phyloP scores from a whole-genome alignment of 2,797 vertebrate species.

The Erpetoichthys calabaricus region DNA sequence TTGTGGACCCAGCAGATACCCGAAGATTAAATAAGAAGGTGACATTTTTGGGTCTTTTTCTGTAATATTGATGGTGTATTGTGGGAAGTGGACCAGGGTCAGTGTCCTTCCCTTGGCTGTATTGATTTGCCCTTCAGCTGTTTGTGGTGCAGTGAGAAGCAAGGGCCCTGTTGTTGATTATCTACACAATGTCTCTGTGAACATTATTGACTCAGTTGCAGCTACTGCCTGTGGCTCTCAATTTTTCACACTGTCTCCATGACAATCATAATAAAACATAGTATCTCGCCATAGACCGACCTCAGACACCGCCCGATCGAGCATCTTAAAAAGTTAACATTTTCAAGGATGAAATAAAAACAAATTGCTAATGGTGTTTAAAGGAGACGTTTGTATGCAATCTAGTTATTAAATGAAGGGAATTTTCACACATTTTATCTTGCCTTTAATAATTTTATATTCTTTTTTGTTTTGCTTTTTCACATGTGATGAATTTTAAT shows the following conservation, averaged over 20 bases:
- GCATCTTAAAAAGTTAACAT: conserved; percentile 11
- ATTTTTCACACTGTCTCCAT: conserved; percentile 59
- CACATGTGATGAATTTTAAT: too few species aligned
- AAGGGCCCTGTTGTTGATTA: conserved; percentile 47
- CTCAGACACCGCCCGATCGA: conserved; percentile 24
- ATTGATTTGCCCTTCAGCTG: conserved; percentile 61
- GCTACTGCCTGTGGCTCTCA: conserved; percentile 49
- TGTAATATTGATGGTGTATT: conserved; percentile 23
- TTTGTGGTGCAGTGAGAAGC: conserved; percentile 42
- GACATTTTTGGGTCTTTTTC: conserved; percentile 26
- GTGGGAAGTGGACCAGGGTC: conserved; percentile 35
- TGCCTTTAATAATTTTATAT: too few species aligned
- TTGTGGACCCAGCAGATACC: conserved; percentile 8
- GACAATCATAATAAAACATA: conserved; percentile 54
- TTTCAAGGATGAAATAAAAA: conserved; percentile 27
- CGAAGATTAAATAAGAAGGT: conserved; percentile 10
- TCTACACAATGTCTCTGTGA: conserved; percentile 50
- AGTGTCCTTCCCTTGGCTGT: conserved; percentile 44
- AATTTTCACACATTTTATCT: too few species aligned
- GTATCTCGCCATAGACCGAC: conserved; percentile 27
- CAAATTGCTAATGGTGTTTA: conserved; percentile 7
- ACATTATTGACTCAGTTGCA: conserved; percentile 56
- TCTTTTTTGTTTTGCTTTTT: too few species aligned
- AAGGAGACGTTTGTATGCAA: not conserved
- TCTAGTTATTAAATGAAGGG: too few species aligned